Conservation (phyloP, 2,113 vertebrate genomes). For the Eulemur macaco region DNA sequence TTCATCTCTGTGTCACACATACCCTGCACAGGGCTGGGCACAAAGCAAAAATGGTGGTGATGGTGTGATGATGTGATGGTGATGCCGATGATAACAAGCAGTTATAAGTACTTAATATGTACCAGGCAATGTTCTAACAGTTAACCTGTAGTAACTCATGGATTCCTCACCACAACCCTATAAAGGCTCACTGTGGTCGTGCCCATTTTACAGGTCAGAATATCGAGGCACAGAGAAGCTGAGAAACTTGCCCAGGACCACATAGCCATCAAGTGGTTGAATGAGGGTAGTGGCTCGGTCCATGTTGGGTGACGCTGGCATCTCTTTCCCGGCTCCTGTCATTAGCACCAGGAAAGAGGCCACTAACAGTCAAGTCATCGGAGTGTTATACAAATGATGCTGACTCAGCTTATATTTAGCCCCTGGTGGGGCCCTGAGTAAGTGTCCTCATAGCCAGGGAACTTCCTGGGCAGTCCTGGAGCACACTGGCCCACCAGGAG, state of each 20-base stretch:
- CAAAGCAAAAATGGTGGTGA: neutral
- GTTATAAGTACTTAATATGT: neutral
- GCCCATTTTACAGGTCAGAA: neutral
- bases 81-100: neutral
- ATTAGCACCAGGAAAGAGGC: slow-evolving; percentile 34
- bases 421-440: neutral
- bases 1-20: neutral
- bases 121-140: neutral
- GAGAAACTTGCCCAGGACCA: neutral
- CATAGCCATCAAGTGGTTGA: neutral
- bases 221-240: neutral
- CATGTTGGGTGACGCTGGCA: neutral
- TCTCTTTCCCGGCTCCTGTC: neutral
- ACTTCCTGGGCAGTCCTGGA: neutral
- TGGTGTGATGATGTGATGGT: neutral
- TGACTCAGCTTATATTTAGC: neutral
- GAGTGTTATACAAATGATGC: neutral
- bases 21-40: neutral
- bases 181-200: neutral
- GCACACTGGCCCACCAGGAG: neutral
- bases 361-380: neutral
- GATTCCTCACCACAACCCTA: neutral
- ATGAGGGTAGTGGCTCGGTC: neutral
- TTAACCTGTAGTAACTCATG: neutral
- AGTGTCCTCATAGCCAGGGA: neutral